Conservation (phyloP, 2,797 vertebrate genomes). For the Prunella strophiata region DNA sequence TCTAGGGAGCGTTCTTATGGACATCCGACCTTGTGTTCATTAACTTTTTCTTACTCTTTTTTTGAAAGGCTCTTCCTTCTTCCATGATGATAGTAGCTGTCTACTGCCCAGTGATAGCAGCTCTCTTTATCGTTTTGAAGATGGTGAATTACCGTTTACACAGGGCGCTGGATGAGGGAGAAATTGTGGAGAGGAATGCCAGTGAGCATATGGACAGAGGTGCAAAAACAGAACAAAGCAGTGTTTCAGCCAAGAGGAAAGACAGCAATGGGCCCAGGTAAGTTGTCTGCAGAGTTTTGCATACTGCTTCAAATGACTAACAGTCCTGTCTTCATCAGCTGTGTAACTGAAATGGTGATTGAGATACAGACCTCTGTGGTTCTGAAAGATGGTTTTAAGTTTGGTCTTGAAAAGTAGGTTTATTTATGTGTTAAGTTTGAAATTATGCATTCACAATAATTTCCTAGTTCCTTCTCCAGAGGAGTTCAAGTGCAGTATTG, state of each 20-base stretch:
- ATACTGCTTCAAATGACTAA: neutral
- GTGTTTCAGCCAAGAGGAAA: slow-evolving; percentile 84
- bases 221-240: slow-evolving; percentile 83
- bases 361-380: neutral
- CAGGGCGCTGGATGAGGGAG: slow-evolving; percentile 95
- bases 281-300: slow-evolving; percentile 44
- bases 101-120: slow-evolving; percentile 95
- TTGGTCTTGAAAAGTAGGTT: neutral
- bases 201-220: slow-evolving; percentile 83
- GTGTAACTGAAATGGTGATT: neutral
- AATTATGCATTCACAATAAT: neutral
- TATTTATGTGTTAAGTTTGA: neutral
- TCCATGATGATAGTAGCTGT: slow-evolving; percentile 97
- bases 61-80: slow-evolving; percentile 91
- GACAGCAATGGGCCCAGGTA: slow-evolving; percentile 96
- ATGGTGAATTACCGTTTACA: slow-evolving; percentile 97
- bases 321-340: neutral
- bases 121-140: slow-evolving; percentile 95
- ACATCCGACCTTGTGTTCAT: neutral
- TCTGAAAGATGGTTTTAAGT: neutral
- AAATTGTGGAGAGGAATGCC: slow-evolving; percentile 91
- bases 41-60: slow-evolving; percentile 33
- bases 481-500: neutral
- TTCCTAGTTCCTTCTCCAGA: neutral
- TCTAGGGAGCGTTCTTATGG: neutral